These are phyloP conservation scores for Brachyrhaphis roseni DNA, from an alignment of 2,797 vertebrate species.

Conservation along the genomic window DNA sequence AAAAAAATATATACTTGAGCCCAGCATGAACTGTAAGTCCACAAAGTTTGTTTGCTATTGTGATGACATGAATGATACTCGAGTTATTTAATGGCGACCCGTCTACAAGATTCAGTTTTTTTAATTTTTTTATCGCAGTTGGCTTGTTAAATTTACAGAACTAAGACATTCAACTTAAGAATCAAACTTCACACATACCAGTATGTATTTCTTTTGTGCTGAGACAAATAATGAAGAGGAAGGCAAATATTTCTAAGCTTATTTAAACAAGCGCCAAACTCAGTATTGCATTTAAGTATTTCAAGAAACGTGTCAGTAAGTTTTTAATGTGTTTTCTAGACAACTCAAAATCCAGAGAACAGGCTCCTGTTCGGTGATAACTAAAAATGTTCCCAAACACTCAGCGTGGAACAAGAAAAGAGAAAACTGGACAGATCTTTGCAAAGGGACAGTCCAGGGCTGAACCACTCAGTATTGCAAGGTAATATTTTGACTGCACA, in stretches of 20 bases:
- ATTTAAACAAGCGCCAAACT: background rate
- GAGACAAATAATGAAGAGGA: background rate
- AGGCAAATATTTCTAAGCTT: background rate
- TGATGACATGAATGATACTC: too few species aligned
- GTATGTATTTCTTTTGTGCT: background rate
- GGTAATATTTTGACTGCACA: slow-evolving; percentile 1
- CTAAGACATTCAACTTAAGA: too few species aligned
- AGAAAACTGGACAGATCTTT: background rate
- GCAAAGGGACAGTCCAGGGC: background rate
- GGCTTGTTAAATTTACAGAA: too few species aligned
- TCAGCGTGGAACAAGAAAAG: background rate
- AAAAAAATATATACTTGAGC: too few species aligned
- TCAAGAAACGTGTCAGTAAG: background rate
- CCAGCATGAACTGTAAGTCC: too few species aligned
- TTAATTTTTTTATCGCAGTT: too few species aligned
- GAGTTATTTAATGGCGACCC: too few species aligned
- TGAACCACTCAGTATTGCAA: background rate
- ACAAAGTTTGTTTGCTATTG: too few species aligned
- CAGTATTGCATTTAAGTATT: background rate
- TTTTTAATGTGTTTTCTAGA: background rate
- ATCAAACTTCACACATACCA: too few species aligned
- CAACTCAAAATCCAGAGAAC: background rate
- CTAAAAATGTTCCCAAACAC: background rate
- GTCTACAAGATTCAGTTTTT: too few species aligned
- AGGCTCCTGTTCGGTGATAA: background rate